A percentile compares a stretch with the other conserved stretches of the same genome.
Conservation (phyloP, 2,113 vertebrate species). For the Malurus alboscapulatus region DNA sequence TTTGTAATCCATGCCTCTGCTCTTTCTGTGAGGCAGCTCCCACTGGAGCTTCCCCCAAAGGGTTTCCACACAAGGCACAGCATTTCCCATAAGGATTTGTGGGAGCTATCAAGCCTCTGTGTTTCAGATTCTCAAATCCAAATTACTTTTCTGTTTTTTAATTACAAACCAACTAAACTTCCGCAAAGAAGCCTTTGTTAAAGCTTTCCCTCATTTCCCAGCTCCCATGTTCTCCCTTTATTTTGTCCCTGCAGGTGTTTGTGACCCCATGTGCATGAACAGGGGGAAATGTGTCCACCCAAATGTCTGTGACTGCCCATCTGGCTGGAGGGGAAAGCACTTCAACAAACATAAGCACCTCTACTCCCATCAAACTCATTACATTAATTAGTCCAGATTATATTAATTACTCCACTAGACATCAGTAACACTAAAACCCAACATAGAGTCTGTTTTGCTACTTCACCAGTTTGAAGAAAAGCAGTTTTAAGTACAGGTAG, state of each 20-base stretch:
- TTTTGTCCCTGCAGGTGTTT: constrained; percentile 72
- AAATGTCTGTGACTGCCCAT: constrained; percentile 78
- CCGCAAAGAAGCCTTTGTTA: not conserved
- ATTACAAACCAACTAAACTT: not conserved
- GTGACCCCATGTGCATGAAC: constrained; percentile 79
- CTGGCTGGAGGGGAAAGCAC: constrained; percentile 71
- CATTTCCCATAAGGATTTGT: constrained; percentile 36
- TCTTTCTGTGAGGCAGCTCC: not conserved
- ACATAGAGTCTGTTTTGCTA: not conserved
- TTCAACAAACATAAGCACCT: constrained; percentile 74
- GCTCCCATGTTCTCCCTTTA: not conserved
- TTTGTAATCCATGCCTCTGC: not conserved
- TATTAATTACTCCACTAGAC: not conserved
- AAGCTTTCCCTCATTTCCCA: not conserved
- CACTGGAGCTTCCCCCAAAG: not conserved
- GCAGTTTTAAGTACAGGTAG: not conserved
- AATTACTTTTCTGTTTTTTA: not conserved
- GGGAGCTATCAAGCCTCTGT: not conserved
- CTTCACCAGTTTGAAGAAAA: not conserved
- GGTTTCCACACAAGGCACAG: not conserved
- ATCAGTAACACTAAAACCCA: not conserved
- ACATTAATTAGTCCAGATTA: not conserved
- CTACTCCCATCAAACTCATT: not conserved
- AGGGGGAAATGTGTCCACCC: constrained; percentile 75
- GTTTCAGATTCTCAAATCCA: not conserved